These are phyloP conservation scores for Cyprinodon variegatus DNA, from an alignment of 2,113 vertebrate genomes.

Conservation along the genomic window DNA sequence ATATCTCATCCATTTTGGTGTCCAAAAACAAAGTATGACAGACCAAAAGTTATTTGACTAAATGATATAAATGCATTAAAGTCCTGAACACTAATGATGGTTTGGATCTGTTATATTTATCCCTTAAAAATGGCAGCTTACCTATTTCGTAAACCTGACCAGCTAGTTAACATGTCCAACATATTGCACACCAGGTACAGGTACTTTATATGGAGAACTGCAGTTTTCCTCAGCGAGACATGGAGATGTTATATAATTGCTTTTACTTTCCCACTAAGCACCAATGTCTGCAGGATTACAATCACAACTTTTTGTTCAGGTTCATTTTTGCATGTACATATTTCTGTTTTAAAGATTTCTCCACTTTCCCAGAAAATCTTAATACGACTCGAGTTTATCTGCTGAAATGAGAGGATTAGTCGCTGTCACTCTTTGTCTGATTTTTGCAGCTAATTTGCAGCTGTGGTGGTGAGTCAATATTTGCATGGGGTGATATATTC, in stretches of 20 bases:
- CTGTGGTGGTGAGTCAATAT: conserved; percentile 71
- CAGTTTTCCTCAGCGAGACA: not conserved
- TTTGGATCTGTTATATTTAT: no score
- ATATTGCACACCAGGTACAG: no score
- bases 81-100: no score
- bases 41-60: no score
- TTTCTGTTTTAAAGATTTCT: conserved; percentile 27
- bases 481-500: conserved; percentile 71
- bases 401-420: conserved; percentile 58
- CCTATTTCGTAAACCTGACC: no score
- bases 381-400: not conserved
- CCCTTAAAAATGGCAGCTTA: no score
- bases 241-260: not conserved
- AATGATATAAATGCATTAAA: no score
- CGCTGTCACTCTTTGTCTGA: conserved; percentile 51
- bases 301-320: not conserved
- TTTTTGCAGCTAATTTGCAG: conserved; percentile 65
- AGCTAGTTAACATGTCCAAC: no score
- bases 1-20: no score
- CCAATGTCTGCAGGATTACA: conserved; percentile 8
- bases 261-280: conserved; percentile 2
- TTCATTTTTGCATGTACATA: conserved; percentile 13
- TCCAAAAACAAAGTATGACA: no score
- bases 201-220: no score
- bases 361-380: conserved; percentile 19